Conservation (phyloP, 1,140 invertebrate species). For the Caenorhabditis briggsae region DNA sequence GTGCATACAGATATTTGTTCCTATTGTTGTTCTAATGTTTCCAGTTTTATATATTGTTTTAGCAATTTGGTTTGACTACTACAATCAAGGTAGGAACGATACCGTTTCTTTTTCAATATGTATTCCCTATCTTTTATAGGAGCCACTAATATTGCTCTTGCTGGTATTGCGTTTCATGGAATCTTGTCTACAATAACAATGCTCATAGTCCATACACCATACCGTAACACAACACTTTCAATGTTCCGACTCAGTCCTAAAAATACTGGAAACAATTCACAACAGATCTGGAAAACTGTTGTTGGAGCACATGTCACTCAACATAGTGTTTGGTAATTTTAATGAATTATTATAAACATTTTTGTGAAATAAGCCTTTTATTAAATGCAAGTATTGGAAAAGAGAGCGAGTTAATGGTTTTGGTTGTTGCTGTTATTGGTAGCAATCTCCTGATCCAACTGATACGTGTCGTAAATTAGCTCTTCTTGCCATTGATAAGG, state of each 20-base stretch:
- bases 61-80: conserved; percentile 23
- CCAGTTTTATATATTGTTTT: conserved; percentile 31
- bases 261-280: conserved; percentile 3
- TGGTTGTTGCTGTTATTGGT: too few relatives aligned
- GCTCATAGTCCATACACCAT: conserved; percentile 9
- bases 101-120: neutral
- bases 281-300: conserved; percentile 14
- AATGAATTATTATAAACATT: neutral
- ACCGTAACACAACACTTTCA: neutral
- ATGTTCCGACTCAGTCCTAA: neutral
- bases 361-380: neutral
- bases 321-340: conserved; percentile 6
- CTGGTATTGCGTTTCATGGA: conserved; percentile 1
- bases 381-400: too few relatives aligned
- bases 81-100: neutral
- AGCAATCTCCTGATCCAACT: neutral
- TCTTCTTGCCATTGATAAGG: neutral
- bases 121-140: neutral
- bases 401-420: too few relatives aligned
- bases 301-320: neutral
- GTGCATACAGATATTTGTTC: conserved; percentile 21
- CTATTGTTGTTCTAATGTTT: neutral
- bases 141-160: neutral
- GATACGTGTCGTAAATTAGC: neutral
- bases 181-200: conserved; percentile 3